Base-by-base conservation (phyloP, 2,113 vertebrate genomes). In the Antigone vipio region DNA sequence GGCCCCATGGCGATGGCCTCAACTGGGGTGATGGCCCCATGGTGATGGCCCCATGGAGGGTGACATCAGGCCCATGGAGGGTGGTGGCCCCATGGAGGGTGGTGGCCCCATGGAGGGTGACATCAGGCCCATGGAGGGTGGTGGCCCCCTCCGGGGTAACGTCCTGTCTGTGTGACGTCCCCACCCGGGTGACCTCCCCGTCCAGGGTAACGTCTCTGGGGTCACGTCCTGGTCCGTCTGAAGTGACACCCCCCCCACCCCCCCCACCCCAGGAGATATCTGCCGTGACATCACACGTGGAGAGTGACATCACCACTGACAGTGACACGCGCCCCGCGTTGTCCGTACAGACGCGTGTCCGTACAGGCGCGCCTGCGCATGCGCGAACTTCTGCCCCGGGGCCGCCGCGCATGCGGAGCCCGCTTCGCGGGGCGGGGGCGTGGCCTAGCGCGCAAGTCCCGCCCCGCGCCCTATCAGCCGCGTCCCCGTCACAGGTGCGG, bases 341-440 rank as follows among this genome's bases (percentile, higher is more conserved):
- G 40, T 11, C 40, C 40, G 40, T 42, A 42, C 40, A 42, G 40
- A 42, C 40, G 40, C 40, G 40, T 42, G 40, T 42, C 40, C 40
- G 40, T 42, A 42, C 40, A 42, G 40, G 12, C 40, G 40, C 40
- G 40, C 40, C 40, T 12, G 40, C 49, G 50, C 29, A 17, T 55
- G 77, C 63, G 38, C 50, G 5, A 5, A 5, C 9, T 4, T 2
- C 9, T 14, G 6, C 23, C 6, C 21, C 40, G 0, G 13, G 6
- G 13, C 24, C 15, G 8, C 18, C 2, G 10, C 73, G 55, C 55
- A 13, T 59, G 55, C 55, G 73, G 40, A 12, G 40, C 38, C 38
- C 38, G 38, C 38, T 38, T 38, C 38, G 38, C 38, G 38, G 38
- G 38, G 38, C 38, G 38, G 9, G 38, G 38, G 38, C 38, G 38